Conservation (phyloP, 92 coral and sea anemone genomes). For the Zoanthus solanderi region DNA sequence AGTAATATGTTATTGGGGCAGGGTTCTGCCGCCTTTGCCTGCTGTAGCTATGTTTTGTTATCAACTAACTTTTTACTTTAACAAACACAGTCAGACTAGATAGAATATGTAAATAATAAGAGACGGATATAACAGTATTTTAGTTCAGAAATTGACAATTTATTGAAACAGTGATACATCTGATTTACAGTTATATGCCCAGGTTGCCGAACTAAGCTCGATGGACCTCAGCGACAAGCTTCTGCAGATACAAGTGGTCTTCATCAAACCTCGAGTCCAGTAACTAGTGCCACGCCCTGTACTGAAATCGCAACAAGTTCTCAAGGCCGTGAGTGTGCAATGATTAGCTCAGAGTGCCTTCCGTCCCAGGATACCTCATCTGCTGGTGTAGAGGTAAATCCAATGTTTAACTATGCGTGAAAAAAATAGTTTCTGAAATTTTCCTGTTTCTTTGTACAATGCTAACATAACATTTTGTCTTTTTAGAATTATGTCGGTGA, state of each 20-base stretch:
- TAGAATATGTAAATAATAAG: conserved; percentile 6
- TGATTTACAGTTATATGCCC: conserved; percentile 24
- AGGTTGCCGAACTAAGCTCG: conserved; percentile 25
- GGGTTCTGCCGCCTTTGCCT: conserved; percentile 26
- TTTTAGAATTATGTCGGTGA: conserved; percentile 17
- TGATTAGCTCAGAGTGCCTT: conserved; percentile 22
- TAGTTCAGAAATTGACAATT: neutral
- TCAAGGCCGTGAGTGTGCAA: conserved; percentile 28
- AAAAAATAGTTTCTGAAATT: neutral
- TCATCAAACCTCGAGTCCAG: neutral
- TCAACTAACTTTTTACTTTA: conserved; percentile 3
- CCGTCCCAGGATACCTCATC: neutral
- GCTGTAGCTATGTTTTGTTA: conserved; percentile 6
- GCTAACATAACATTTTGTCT: conserved; percentile 17
- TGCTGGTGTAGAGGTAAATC: conserved; percentile 16
- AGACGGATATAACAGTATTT: conserved; percentile 9
- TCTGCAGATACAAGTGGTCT: neutral
- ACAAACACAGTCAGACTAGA: conserved; percentile 12
- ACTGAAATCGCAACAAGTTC: conserved; percentile 1
- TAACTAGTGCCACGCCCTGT: conserved; percentile 18
- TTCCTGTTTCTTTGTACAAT: neutral
- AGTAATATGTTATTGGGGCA: conserved; percentile 24
- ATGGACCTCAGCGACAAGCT: conserved; percentile 12
- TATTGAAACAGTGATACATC: conserved; percentile 7
- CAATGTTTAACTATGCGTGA: neutral